Conservation (phyloP, 2,888 invertebrate genomes). For the Tipula unca region DNA sequence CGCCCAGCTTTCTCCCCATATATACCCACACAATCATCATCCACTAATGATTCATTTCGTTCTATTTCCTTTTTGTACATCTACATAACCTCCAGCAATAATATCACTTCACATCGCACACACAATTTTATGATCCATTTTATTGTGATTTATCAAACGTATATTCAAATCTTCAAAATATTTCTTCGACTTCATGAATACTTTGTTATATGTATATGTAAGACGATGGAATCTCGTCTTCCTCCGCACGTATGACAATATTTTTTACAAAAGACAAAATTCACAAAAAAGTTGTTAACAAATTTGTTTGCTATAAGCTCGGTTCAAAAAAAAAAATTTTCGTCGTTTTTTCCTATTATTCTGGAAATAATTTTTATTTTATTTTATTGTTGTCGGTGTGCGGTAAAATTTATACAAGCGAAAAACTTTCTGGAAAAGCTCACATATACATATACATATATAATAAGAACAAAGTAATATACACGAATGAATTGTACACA, state of each 20-base stretch:
- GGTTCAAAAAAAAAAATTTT: background rate
- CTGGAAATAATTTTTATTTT: background rate
- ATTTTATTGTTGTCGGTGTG: background rate
- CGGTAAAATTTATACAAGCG: background rate
- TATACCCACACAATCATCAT: background rate
- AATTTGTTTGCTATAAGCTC: background rate
- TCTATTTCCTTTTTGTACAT: background rate
- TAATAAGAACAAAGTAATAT: no score
- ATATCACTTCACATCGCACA: background rate
- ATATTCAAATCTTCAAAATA: background rate
- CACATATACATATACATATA: no score
- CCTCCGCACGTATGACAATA: background rate
- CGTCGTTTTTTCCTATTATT: no score
- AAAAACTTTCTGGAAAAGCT: background rate
- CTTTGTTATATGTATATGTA: background rate
- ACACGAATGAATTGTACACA: no score
- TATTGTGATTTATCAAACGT: background rate
- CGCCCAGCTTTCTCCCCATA: background rate
- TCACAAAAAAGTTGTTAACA: background rate
- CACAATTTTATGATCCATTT: background rate
- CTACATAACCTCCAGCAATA: background rate
- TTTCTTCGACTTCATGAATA: background rate
- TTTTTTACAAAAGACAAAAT: background rate
- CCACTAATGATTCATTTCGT: background rate
- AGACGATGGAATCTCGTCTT: background rate